Conservation (phyloP, 2,888 invertebrate species). For the Flabesymbios commensalis region DNA sequence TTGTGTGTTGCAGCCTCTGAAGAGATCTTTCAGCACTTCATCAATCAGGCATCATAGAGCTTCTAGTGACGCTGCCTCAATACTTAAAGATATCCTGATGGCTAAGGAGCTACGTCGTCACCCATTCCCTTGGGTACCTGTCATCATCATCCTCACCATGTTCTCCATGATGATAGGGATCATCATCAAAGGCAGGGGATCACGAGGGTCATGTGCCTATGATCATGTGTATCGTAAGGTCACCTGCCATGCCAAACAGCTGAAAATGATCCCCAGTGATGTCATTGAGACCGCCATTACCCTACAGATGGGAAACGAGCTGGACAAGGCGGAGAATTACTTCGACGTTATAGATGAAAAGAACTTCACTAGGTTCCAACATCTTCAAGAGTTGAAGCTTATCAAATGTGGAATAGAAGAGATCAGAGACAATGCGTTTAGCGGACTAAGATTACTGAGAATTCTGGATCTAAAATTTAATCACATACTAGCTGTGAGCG, state of each 20-base stretch:
- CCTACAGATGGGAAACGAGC: slow-evolving; percentile 24
- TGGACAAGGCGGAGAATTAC: slow-evolving; percentile 28
- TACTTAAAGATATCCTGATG: no score
- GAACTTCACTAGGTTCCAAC: slow-evolving; percentile 29
- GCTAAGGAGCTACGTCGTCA: no score
- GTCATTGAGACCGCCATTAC: slow-evolving; percentile 16
- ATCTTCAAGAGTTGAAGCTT: slow-evolving; percentile 29
- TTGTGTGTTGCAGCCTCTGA: no score
- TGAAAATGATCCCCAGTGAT: slow-evolving; percentile 22
- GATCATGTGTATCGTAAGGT: slow-evolving; percentile 22
- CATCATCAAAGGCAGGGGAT: slow-evolving; percentile 8
- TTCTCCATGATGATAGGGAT: slow-evolving; percentile 23
- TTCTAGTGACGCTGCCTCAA: no score
- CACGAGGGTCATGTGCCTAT: slow-evolving; percentile 25
- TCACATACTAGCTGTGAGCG: slow-evolving; percentile 17
- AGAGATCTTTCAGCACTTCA: no score
- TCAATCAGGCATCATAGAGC: no score
- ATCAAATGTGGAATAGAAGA: slow-evolving; percentile 33
- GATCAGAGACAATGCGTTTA: slow-evolving; percentile 29
- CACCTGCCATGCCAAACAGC: slow-evolving; percentile 22
- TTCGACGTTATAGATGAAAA: slow-evolving; percentile 19
- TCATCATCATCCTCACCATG: slow-evolving; percentile 13
- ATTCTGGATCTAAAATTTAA: slow-evolving; percentile 32
- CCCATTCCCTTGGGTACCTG: no score
- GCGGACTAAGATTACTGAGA: slow-evolving; percentile 23